Percentiles rank a stretch among this genome's conserved stretches.
Conservation (phyloP, 1,140 invertebrate genomes). For the Tribolium madens region DNA sequence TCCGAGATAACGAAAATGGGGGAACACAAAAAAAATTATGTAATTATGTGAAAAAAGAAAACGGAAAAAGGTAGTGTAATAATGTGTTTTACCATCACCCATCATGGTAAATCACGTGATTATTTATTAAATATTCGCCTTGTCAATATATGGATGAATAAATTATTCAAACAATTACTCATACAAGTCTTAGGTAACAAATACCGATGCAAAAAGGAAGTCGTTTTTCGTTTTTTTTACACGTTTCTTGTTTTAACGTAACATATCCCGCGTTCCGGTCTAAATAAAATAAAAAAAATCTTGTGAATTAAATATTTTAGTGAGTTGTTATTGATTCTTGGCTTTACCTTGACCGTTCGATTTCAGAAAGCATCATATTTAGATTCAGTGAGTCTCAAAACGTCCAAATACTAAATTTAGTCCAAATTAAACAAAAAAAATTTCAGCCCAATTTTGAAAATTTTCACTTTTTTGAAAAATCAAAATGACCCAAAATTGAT, state of each 20-base stretch:
- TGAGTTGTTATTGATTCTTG: neutral
- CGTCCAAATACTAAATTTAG: too few relatives aligned
- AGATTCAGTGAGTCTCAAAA: too few relatives aligned
- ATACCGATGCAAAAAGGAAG: neutral
- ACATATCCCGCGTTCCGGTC: too few relatives aligned
- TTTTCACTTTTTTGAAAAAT: too few relatives aligned
- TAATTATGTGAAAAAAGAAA: neutral
- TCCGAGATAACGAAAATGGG: constrained; percentile 8
- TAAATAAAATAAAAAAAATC: neutral
- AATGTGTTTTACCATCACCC: neutral
- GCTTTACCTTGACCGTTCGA: neutral
- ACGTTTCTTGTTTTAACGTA: neutral
- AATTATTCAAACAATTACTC: neutral
- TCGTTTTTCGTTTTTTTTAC: neutral
- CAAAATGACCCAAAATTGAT: too few relatives aligned
- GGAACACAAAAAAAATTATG: neutral
- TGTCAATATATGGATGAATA: neutral
- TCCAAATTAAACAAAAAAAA: too few relatives aligned
- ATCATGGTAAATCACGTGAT: too few relatives aligned
- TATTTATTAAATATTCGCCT: neutral
- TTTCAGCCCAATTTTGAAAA: too few relatives aligned
- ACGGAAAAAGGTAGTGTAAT: neutral
- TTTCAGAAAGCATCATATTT: too few relatives aligned
- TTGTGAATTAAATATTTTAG: neutral
- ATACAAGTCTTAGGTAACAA: neutral